Conservation (phyloP, 2,797 vertebrate genomes). For the Oryzias dopingdopingensis region DNA sequence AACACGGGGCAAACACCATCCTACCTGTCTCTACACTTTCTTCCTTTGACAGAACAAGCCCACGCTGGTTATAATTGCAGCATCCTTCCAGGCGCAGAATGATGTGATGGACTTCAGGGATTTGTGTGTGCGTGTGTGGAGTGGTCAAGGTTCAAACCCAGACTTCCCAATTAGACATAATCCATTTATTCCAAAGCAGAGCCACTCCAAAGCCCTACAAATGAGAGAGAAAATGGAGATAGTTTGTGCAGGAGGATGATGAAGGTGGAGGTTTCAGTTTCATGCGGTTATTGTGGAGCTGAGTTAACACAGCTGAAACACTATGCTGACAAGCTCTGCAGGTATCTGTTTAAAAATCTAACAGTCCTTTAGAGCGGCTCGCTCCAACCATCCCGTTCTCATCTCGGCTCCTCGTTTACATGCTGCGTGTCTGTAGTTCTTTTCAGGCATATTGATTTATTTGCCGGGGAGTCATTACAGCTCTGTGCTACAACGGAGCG, state of each 20-base stretch:
- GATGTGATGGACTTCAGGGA: conserved; percentile 57
- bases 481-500: conserved; percentile 28
- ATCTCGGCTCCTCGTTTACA: conserved; percentile 35
- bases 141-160: conserved; percentile 49
- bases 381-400: conserved; percentile 25
- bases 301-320: conserved; percentile 9
- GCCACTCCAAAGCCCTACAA: conserved; percentile 19
- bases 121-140: conserved; percentile 25
- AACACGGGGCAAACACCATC: conserved; percentile 38
- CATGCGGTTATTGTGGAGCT: conserved; percentile 14
- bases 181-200: conserved; percentile 59
- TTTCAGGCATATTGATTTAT: conserved; percentile 60
- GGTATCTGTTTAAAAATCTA: conserved; percentile 57
- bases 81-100: conserved; percentile 51
- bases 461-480: conserved; percentile 47
- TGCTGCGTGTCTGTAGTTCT: conserved; percentile 41
- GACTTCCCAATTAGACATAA: conserved; percentile 59
- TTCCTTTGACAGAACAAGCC: conserved; percentile 49
- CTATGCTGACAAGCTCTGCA: conserved; percentile 29
- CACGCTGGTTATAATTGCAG: conserved; percentile 58
- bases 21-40: conserved; percentile 43
- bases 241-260: conserved; percentile 24
- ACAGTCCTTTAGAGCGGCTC: conserved; percentile 13
- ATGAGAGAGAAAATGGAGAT: conserved; percentile 13
- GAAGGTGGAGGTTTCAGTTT: conserved; percentile 28